Evolutionary conservation across 1,140 invertebrate genomes (phyloP).

Genomic region (Drosophila nigrodunni): DNA sequence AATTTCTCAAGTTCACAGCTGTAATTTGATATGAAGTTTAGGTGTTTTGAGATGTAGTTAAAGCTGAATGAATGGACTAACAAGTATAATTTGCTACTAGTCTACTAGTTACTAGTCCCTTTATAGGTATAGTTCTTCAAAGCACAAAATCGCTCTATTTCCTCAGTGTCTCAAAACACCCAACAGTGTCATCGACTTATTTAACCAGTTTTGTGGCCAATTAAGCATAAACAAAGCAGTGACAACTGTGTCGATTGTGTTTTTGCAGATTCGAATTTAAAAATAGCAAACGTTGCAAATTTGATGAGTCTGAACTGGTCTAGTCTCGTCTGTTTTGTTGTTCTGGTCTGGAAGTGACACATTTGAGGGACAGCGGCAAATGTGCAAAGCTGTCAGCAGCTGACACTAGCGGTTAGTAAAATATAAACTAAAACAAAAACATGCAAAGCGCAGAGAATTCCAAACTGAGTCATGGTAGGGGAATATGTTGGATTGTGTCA

Average conservation of each 20-base stretch:
- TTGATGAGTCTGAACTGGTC: constrained; percentile 9
- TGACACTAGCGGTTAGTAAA: constrained; percentile 59
- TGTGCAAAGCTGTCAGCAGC: constrained; percentile 73
- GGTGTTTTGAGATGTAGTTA: too few relatives aligned
- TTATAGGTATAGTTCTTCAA: too few relatives aligned
- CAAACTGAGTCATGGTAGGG: constrained; percentile 30
- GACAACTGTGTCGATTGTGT: constrained; percentile 9
- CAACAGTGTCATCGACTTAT: neutral
- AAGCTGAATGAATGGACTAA: too few relatives aligned
- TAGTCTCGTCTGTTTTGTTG: neutral
- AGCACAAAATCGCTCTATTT: too few relatives aligned
- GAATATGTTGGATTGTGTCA: neutral
- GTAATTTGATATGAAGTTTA: neutral
- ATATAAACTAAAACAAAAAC: constrained; percentile 38
- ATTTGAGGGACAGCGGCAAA: constrained; percentile 56
- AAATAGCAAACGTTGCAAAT: constrained; percentile 45
- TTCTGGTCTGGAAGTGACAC: constrained; percentile 17
- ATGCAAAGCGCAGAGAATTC: constrained; percentile 69
- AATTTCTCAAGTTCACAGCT: neutral
- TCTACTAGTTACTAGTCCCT: too few relatives aligned
- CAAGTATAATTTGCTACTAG: too few relatives aligned
- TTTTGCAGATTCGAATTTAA: constrained; percentile 5
- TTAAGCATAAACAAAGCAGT: constrained; percentile 19
- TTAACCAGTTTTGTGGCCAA: neutral
- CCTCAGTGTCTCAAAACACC: too few relatives aligned